phyloP scores from a whole-genome alignment of 2,797 vertebrate genomes.

The Coluber constrictor region DNA sequence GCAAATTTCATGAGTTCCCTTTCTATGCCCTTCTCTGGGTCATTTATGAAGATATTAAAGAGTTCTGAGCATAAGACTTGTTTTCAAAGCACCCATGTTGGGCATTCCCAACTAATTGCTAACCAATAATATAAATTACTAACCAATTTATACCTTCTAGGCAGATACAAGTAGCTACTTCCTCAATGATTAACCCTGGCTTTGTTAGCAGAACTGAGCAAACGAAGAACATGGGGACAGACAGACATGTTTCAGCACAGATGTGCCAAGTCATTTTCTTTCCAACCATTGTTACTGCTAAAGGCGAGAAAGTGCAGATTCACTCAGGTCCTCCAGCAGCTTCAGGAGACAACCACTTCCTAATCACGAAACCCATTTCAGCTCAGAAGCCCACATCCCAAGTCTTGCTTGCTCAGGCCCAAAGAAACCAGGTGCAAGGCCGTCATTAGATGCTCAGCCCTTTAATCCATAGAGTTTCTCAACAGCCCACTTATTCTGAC shows the following conservation, averaged over 20 bases:
- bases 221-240: background rate
- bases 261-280: background rate
- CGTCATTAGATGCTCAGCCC: background rate
- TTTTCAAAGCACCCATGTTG: background rate
- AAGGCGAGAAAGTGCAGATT: background rate
- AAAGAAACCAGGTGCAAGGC: background rate
- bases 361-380: background rate
- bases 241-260: background rate
- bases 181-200: background rate
- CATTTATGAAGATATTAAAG: background rate
- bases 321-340: background rate
- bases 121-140: too few species aligned
- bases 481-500: too few species aligned
- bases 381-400: background rate
- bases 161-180: background rate
- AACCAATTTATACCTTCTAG: background rate
- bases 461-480: background rate
- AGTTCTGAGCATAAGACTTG: background rate
- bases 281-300: background rate
- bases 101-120: background rate
- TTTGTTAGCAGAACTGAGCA: background rate
- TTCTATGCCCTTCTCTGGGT: background rate
- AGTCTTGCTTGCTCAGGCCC: background rate
- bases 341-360: background rate
- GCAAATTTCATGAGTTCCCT: background rate